These are phyloP conservation scores for Stichopus chloronotus DNA, from an alignment of 35 echinoderm and acorn worm species.

Conservation along the genomic window DNA sequence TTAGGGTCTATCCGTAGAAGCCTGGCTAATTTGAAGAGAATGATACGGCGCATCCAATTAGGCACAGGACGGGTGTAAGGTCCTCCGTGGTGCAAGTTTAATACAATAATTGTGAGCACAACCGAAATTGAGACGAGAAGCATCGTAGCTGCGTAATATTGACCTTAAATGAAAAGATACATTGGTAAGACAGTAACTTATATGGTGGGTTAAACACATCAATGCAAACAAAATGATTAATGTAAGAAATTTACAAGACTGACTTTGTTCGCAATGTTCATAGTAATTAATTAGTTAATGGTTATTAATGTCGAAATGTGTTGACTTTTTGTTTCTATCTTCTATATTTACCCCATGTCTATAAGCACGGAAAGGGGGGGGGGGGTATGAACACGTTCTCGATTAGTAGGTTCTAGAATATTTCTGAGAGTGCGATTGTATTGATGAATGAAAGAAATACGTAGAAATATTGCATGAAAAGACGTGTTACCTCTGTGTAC, in stretches of 20 bases:
- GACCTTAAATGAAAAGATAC: constrained; percentile 64
- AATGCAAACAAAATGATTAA: too few relatives aligned
- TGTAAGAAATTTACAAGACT: too few relatives aligned
- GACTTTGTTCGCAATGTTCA: too few relatives aligned
- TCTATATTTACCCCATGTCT: too few relatives aligned
- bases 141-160: constrained; percentile 98
- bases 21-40: constrained; percentile 61
- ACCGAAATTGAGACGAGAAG: constrained; percentile 91
- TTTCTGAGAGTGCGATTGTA: too few relatives aligned
- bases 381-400: too few relatives aligned
- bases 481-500: not conserved
- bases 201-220: not conserved
- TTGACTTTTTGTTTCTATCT: too few relatives aligned
- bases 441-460: too few relatives aligned
- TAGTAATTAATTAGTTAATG: too few relatives aligned
- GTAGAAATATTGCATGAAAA: not conserved
- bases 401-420: too few relatives aligned
- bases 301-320: too few relatives aligned
- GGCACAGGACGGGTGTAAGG: constrained; percentile 76
- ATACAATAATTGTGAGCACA: constrained; percentile 80
- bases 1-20: constrained; percentile 61
- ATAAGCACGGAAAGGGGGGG: too few relatives aligned
- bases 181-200: not conserved
- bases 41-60: constrained; percentile 59
- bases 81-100: constrained; percentile 93